A percentile compares a stretch with the other conserved stretches of the same genome.
These are phyloP conservation scores for Brachyhypopomus gauderio DNA, from an alignment of 2,113 vertebrate genomes.

Conservation along the genomic window DNA sequence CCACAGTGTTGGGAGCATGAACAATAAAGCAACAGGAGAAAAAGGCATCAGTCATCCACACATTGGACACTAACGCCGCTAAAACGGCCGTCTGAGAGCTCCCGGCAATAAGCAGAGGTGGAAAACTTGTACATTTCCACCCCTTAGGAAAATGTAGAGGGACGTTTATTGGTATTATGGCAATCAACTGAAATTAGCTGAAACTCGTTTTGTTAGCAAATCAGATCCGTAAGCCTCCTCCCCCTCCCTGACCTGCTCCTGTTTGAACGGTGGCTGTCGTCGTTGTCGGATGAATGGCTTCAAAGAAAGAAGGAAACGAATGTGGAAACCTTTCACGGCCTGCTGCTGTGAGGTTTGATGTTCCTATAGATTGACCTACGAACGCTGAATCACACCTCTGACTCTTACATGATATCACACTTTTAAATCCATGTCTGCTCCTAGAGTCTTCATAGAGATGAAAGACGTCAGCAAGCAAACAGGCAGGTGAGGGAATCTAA, in stretches of 20 bases:
- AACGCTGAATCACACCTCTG: not conserved
- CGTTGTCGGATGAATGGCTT: too few species aligned
- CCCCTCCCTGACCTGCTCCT: not conserved
- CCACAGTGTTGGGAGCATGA: not conserved
- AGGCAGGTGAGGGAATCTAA: constrained; percentile 4
- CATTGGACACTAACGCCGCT: not conserved
- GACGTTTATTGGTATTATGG: not conserved
- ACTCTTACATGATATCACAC: not conserved
- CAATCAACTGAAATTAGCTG: constrained; percentile 14
- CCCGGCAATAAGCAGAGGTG: not conserved
- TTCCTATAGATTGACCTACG: not conserved
- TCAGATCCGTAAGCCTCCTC: not conserved
- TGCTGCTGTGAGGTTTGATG: not conserved
- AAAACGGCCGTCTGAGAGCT: not conserved
- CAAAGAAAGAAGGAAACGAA: not conserved
- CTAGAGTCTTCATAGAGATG: constrained; percentile 1
- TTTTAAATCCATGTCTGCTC: not conserved
- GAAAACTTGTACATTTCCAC: constrained; percentile 6
- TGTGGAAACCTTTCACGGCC: not conserved
- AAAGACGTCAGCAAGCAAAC: not conserved
- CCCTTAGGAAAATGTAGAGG: not conserved
- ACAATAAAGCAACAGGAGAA: not conserved
- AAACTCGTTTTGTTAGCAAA: constrained; percentile 6
- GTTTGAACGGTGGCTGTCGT: not conserved
- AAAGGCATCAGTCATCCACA: not conserved